Conservation (phyloP, 2,797 vertebrate genomes). For the Periparus ater region DNA sequence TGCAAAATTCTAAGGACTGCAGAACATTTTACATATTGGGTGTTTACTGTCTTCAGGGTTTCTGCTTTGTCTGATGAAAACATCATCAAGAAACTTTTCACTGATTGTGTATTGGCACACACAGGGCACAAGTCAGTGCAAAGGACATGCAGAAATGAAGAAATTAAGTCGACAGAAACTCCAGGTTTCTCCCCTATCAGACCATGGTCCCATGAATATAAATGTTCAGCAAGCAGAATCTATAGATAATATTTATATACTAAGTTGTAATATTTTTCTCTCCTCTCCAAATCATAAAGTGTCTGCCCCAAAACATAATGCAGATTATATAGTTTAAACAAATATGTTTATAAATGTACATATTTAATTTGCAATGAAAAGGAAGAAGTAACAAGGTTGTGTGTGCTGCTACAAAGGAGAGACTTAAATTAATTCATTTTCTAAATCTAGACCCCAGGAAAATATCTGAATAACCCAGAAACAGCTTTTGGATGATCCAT, state of each 20-base stretch:
- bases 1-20: neutral
- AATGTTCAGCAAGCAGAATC: neutral
- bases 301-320: neutral
- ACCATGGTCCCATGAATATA: neutral
- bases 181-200: neutral
- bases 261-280: neutral
- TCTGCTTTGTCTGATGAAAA: neutral
- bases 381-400: neutral
- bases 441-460: neutral
- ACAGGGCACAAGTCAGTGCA: neutral
- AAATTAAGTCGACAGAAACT: neutral
- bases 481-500: neutral
- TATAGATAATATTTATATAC: neutral
- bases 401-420: neutral
- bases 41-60: neutral
- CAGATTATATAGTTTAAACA: neutral
- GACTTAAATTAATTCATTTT: neutral
- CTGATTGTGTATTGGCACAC: neutral
- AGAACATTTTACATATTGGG: neutral
- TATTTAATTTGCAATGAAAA: neutral
- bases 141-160: neutral
- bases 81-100: neutral
- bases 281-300: neutral
- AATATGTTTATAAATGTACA: neutral
- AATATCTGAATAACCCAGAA: neutral